A percentile compares a stretch with the other conserved stretches of the same genome.
Conservation (phyloP, 2,888 invertebrate species). For the Apamea epomidion region DNA sequence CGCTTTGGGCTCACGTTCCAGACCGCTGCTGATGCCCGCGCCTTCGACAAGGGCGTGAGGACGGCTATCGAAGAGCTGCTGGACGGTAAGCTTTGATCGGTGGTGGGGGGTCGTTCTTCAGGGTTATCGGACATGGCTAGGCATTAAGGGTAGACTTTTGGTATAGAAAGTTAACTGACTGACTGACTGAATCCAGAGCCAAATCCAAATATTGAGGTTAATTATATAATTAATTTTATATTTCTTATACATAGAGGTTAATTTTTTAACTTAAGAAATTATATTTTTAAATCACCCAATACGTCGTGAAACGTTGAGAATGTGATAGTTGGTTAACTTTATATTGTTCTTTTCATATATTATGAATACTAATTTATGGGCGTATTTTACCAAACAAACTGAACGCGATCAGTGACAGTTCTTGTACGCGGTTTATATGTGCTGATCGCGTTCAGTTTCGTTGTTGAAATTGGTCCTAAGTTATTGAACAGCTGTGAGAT, state of each 20-base stretch:
- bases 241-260: too few species aligned
- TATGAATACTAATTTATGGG: too few species aligned
- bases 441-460: too few species aligned
- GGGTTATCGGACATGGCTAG: background rate
- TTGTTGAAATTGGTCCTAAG: too few species aligned
- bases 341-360: background rate
- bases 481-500: too few species aligned
- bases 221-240: too few species aligned
- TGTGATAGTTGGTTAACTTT: background rate
- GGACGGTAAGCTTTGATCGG: slow-evolving; percentile 93
- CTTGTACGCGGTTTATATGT: too few species aligned
- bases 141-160: background rate
- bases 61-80: slow-evolving; percentile 97
- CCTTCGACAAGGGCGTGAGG: slow-evolving; percentile 97
- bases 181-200: background rate
- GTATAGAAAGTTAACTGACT: background rate
- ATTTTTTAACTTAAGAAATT: background rate
- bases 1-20: slow-evolving; percentile 99
- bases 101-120: slow-evolving; percentile 41
- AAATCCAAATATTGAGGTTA: background rate
- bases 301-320: background rate
- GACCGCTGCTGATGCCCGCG: slow-evolving; percentile 97
- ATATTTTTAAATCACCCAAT: background rate
- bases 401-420: too few species aligned
- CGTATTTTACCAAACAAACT: too few species aligned